Base-by-base conservation (phyloP, 2,113 vertebrate genomes). In the Dunckerocampus dactyliophorus region DNA sequence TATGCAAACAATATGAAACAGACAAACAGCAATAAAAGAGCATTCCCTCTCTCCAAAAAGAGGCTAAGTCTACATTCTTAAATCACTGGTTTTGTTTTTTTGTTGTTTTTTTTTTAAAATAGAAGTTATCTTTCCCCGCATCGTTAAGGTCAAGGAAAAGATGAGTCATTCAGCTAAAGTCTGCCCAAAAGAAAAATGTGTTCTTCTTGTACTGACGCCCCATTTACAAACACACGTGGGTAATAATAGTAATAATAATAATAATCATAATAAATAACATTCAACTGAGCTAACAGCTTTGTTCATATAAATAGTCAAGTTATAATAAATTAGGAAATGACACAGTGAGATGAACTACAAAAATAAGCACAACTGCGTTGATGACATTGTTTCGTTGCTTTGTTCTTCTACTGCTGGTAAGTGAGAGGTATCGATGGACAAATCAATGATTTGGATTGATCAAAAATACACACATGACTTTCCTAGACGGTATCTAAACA, bases 41-140 rank as follows among this genome's bases (percentile, higher is more conserved):
- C 89, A 92, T 89, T 88, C 85, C 88, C 55, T 83, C 88, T 90
- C 85, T 88, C 88, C 88, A 89, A 90, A 90, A 89, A 91, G 91
- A 93, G 90, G 92, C 92, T 93, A 95, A 74, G 87, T 92, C 93
- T 95, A 94, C 92, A 92, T 95, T 93, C 92, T 92, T 92, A 91
- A 93, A 92, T 93, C 88, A 93, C 90, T 89, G 85, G 85, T 24
- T 15, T 79, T 83, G 86, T 88, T 87, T 76, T 74, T 28, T 24
- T 22, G 83, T 17, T 15, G 81, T 81, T 81, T 85, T 88, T 87
- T 78, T 77, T 77, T 43, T 14, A 6, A 39, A 43, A 43, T 74
- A 85, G 79, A 85, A 82, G 72, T 84, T 77, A 80, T 85, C 87
- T 83, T 86, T 59, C 88, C 88, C 87, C 76, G 86, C 48, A 31